Base-by-base conservation (phyloP, 2,113 vertebrate species). In the Anarhynchus alexandrinus region DNA sequence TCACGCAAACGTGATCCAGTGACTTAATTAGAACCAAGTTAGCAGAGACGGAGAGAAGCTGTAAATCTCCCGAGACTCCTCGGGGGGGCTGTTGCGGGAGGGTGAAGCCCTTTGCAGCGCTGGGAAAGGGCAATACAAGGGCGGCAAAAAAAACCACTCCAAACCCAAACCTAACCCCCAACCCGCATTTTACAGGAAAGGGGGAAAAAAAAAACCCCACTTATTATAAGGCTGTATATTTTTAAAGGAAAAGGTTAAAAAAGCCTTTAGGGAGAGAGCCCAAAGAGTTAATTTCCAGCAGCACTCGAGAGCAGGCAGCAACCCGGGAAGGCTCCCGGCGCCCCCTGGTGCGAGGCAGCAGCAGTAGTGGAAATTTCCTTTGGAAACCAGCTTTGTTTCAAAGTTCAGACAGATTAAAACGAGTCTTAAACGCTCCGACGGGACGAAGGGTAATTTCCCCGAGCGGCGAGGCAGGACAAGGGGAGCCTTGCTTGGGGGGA, bases 341-440 rank as follows among this genome's bases (percentile, higher is more conserved):
- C 97, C 95, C 97, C 95, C 97, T 97, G 69, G 30, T 93, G 97
- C 36, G 79, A 69, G 72, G 82, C 47, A 4, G 61, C 55, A 66
- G 45, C 79, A 86, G 42, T 2, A 96, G 84, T 89, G 94, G 93
- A 96, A 96, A 97, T 97, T 96, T 96, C 96, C 88, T 96, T 42
- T 87, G 52, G 71, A 80, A 86, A 92, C 5, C 47, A 73, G 83
- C 88, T 95, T 96, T 91, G 92, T 94, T 79, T 36, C 38, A 1
- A 94, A 87, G 43, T 88, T 73, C 79, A 57, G 84, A 7, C 55
- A 34, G 42, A 83, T 88, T 59, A 40, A 93, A 90, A 65, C 22
- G 36, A 80, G 22, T 36, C 47, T 36, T 7, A 15, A 78, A 64
- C 16, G n/a, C 43, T 32, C 65, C 29, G 16, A 19, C 14, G 15